Base-by-base conservation (phyloP, 2,113 vertebrate genomes). In the Sinocyclocheilus grahami region DNA sequence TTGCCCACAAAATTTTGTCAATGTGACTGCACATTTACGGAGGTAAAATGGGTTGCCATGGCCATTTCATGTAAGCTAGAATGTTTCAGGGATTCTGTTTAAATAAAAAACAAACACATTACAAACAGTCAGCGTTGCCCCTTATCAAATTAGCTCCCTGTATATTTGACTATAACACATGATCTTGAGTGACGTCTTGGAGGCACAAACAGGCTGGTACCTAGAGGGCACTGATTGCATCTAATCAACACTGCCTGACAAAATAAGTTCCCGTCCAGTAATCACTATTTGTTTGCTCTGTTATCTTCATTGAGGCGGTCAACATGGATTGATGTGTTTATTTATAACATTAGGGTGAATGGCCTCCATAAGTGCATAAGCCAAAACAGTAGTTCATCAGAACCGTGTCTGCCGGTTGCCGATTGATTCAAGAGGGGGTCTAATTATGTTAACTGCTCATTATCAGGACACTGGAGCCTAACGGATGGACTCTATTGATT, bases 361-460 rank as follows among this genome's bases (percentile, higher is more conserved):
- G 18, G 22, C 60, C 60, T 78, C 46, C 53, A 22, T 79, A 83
- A 88, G 63, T 69, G 76, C 72, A 55, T 22, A 20, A 76, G 24
- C 33, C 30, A 33, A 46, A 85, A 82, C 53, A 39, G 20, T 27
- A 78, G 80, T 87, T 72, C 60, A 87, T 87, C 84, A 77, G 71
- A 11, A n/a, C 24, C 11, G 30, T 33, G n/a, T 75, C 78, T 53
- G 53, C 65, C 51, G 33, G 62, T 13, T 58, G 33, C 71, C 60
- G 65, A 87, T 90, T 83, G 42, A 90, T 87, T 77, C n/a, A 60
- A 84, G 62, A 8, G 71, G 69, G 37, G 53, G 51, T 84, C 71
- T 86, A 90, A 90, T 88, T 80, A 82, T 62, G 24, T 89, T 69
- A 83, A 20, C 82, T 83, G 33, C 62, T 83, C 67, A 62, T 89